Evolutionary conservation across 2,888 invertebrate species (phyloP).

Genomic region (Odontocerum albicorne): DNA sequence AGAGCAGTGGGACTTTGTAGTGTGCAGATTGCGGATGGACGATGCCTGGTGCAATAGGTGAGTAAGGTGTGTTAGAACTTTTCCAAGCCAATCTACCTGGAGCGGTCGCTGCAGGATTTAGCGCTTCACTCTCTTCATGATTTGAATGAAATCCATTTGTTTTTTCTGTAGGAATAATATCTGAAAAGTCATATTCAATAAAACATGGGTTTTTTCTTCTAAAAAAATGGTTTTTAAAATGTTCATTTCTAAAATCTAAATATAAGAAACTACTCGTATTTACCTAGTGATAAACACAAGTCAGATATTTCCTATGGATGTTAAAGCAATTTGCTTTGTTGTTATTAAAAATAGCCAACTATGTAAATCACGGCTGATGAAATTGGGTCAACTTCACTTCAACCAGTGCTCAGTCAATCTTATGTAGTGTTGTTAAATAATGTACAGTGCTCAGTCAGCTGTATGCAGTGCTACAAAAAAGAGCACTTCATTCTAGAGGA

Average conservation of each 20-base stretch:
- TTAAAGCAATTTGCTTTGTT: neutral
- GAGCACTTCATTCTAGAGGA: too few relatives aligned
- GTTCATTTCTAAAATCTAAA: too few relatives aligned
- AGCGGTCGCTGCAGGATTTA: slow-evolving; percentile 22
- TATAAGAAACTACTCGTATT: too few relatives aligned
- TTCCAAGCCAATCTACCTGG: slow-evolving; percentile 33
- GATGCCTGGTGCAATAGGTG: neutral
- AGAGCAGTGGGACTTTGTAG: slow-evolving; percentile 11
- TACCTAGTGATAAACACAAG: too few relatives aligned
- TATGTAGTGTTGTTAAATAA: too few relatives aligned
- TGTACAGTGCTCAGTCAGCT: too few relatives aligned
- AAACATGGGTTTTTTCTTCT: neutral
- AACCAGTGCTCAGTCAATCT: too few relatives aligned
- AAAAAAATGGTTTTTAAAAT: too few relatives aligned
- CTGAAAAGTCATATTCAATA: slow-evolving; percentile 17
- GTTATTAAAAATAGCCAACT: neutral
- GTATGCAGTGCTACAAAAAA: too few relatives aligned
- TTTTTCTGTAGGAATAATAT: slow-evolving; percentile 23
- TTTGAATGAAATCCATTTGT: slow-evolving; percentile 28
- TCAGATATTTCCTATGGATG: too few relatives aligned
- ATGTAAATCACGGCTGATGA: neutral
- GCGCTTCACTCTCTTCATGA: slow-evolving; percentile 21
- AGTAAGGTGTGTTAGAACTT: slow-evolving; percentile 25
- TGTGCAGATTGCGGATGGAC: neutral
- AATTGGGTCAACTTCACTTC: too few relatives aligned